Percentiles rank a stretch among this genome's conserved stretches.
These are phyloP conservation scores for Scolanthus callimorphus DNA, from an alignment of 92 coral and sea anemone genomes.

Conservation along the genomic window DNA sequence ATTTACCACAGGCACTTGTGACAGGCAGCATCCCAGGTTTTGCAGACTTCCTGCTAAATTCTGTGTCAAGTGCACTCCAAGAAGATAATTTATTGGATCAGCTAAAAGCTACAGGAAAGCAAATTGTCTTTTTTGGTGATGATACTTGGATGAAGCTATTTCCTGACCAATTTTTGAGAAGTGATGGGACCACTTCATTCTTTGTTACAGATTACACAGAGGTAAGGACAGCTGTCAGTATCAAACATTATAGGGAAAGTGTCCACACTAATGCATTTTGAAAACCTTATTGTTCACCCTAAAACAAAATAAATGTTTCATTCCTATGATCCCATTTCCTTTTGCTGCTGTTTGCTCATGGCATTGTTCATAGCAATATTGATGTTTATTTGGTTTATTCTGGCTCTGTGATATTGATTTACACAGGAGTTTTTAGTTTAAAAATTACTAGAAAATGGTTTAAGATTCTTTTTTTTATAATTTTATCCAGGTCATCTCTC, in stretches of 20 bases:
- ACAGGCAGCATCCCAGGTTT: slow-evolving; percentile 98
- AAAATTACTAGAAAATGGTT: too few relatives aligned
- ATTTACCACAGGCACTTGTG: slow-evolving; percentile 79
- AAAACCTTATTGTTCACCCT: too few relatives aligned
- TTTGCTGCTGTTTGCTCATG: too few relatives aligned
- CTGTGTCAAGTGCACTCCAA: slow-evolving; percentile 65
- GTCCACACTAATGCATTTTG: too few relatives aligned
- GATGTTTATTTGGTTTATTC: too few relatives aligned
- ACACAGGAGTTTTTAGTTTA: too few relatives aligned
- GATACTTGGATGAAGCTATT: slow-evolving; percentile 97
- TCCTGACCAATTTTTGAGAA: slow-evolving; percentile 74
- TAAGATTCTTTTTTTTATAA: too few relatives aligned
- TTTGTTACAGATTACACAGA: slow-evolving; percentile 97
- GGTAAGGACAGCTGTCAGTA: slow-evolving; percentile 23
- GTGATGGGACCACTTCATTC: slow-evolving; percentile 95
- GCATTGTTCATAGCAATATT: too few relatives aligned
- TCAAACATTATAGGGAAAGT: neutral
- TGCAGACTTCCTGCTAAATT: slow-evolving; percentile 78
- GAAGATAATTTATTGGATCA: slow-evolving; percentile 84
- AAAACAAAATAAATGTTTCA: too few relatives aligned
- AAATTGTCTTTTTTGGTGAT: slow-evolving; percentile 83
- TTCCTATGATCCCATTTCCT: too few relatives aligned
- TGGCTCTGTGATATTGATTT: too few relatives aligned
- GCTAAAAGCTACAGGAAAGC: slow-evolving; percentile 55
- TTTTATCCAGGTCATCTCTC: too few relatives aligned